These are phyloP conservation scores for Chlamydotis undulata DNA, from an alignment of 2,113 vertebrate genomes.

Conservation along the genomic window DNA sequence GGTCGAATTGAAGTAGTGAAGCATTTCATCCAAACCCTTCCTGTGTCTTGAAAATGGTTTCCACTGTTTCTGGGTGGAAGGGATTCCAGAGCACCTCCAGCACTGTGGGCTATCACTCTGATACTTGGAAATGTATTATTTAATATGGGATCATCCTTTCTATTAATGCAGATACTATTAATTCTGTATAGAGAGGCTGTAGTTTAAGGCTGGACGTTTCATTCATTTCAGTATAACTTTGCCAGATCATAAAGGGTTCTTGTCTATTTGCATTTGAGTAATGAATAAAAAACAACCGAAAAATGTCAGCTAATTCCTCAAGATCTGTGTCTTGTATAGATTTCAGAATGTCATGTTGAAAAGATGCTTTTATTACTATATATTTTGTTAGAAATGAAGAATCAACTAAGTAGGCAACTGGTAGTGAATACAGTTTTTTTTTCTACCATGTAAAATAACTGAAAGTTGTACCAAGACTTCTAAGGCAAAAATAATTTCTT, in stretches of 20 bases:
- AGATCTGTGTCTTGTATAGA: neutral
- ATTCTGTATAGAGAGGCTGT: neutral
- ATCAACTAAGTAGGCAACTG: neutral
- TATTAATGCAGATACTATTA: neutral
- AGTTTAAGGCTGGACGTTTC: neutral
- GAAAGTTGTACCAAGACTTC: neutral
- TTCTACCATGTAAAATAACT: neutral
- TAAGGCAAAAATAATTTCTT: neutral
- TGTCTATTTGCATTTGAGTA: neutral
- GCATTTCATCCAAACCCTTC: neutral
- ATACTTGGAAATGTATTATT: neutral
- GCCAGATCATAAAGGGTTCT: neutral
- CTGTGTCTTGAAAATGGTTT: neutral
- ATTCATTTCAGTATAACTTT: neutral
- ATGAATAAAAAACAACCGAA: neutral
- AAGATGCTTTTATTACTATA: neutral
- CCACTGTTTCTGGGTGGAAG: neutral
- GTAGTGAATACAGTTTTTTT: neutral
- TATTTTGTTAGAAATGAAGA: neutral
- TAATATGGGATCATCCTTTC: neutral
- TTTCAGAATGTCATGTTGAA: neutral
- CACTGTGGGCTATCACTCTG: neutral
- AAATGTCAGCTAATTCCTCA: neutral
- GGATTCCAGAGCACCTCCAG: neutral
- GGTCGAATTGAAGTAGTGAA: neutral